Conservation (phyloP, 2,797 vertebrate species). For the Cirrhinus molitorella region DNA sequence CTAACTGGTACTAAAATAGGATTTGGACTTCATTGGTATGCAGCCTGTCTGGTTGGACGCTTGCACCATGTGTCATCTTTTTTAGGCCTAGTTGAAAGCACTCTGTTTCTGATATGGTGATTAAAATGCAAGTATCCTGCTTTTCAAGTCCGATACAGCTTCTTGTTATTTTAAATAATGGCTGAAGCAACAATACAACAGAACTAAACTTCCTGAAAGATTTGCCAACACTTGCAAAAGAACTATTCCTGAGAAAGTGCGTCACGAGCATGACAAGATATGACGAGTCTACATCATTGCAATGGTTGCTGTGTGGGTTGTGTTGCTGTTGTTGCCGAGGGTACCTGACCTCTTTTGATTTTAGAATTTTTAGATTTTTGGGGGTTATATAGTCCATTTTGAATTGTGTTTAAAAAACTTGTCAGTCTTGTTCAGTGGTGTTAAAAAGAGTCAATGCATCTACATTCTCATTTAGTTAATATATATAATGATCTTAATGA, state of each 20-base stretch:
- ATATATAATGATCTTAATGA: background rate
- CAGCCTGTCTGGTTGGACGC: background rate
- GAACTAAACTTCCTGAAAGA: background rate
- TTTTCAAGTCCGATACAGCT: background rate
- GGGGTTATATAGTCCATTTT: background rate
- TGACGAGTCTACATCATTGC: background rate
- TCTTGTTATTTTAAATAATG: background rate
- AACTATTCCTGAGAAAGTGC: background rate
- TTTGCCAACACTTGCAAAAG: background rate
- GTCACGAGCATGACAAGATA: background rate
- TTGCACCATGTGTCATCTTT: background rate
- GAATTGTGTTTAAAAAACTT: background rate
- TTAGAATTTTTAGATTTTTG: background rate
- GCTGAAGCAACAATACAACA: background rate
- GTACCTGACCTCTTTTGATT: background rate
- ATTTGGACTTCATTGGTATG: background rate
- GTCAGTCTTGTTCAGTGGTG: background rate
- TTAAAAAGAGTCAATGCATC: background rate
- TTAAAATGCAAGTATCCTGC: background rate
- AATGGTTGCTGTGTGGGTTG: background rate
- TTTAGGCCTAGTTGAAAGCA: background rate
- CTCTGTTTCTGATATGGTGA: background rate
- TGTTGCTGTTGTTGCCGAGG: background rate
- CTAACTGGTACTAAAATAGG: background rate
- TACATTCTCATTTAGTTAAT: background rate